Percentiles rank a stretch among this genome's conserved stretches.
These are phyloP conservation scores for Rhinogobius similis DNA, from an alignment of 2,113 vertebrate genomes.

Conservation along the genomic window DNA sequence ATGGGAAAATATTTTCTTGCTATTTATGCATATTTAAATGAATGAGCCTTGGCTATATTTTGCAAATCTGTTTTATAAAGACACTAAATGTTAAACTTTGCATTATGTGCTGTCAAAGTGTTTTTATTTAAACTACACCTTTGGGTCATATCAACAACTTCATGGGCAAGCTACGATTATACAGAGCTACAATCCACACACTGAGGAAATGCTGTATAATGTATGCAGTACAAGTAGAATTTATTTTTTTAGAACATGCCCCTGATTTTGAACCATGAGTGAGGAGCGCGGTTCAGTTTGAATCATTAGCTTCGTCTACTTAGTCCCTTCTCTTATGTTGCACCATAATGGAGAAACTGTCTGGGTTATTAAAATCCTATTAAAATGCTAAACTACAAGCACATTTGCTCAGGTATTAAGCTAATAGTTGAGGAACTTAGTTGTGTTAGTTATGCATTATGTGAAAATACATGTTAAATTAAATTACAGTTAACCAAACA, in stretches of 20 bases:
- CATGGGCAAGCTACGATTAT: neutral
- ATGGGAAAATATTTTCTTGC: constrained; percentile 81
- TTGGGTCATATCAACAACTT: neutral
- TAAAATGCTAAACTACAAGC: too few relatives aligned
- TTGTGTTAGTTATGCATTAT: too few relatives aligned
- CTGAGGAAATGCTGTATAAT: too few relatives aligned
- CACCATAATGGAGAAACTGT: too few relatives aligned
- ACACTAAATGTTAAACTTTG: constrained; percentile 76
- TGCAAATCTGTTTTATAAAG: constrained; percentile 84
- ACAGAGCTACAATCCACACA: neutral
- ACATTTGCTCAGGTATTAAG: too few relatives aligned
- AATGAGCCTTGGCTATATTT: constrained; percentile 84
- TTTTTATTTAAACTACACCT: constrained; percentile 18
- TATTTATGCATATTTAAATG: constrained; percentile 86
- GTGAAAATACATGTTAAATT: too few relatives aligned
- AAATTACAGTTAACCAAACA: too few relatives aligned
- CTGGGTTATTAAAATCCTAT: too few relatives aligned
- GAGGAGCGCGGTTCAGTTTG: too few relatives aligned
- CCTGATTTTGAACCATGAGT: neutral
- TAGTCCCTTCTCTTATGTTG: too few relatives aligned
- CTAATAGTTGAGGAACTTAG: too few relatives aligned
- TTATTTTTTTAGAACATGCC: neutral
- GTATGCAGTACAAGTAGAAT: neutral
- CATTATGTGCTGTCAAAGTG: constrained; percentile 33
- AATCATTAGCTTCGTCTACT: too few relatives aligned